Percentiles rank a stretch among this genome's conserved stretches.
These are phyloP conservation scores for Scaptomyza reducta DNA, from an alignment of 2,888 invertebrate genomes.

Conservation along the genomic window DNA sequence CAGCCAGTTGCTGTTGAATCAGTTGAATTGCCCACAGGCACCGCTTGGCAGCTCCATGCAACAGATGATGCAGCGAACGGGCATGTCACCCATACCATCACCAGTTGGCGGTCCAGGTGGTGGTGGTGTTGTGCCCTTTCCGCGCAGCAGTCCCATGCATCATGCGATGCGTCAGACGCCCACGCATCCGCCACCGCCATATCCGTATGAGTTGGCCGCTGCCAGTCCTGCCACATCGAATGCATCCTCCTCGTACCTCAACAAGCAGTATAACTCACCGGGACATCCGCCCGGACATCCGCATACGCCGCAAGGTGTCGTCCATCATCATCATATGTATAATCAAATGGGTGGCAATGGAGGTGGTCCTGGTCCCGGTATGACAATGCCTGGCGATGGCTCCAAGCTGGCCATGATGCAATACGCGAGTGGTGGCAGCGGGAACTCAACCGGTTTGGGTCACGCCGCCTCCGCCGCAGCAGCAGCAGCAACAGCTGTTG, in stretches of 20 bases:
- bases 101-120: conserved; percentile 84
- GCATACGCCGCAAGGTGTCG: conserved; percentile 76
- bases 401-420: conserved; percentile 60
- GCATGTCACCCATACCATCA: conserved; percentile 85
- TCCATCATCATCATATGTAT: conserved; percentile 42
- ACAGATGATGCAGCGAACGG: conserved; percentile 83
- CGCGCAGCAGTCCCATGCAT: conserved; percentile 83
- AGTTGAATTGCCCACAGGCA: conserved; percentile 83
- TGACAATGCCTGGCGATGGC: conserved; percentile 17
- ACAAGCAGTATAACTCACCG: conserved; percentile 88
- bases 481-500: conserved; percentile 13
- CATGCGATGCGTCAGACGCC: conserved; percentile 77
- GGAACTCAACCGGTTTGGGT: conserved; percentile 31
- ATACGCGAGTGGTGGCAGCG: conserved; percentile 30
- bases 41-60: conserved; percentile 81
- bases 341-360: conserved; percentile 19
- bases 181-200: conserved; percentile 87
- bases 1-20: conserved; percentile 81
- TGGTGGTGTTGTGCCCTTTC: conserved; percentile 83
- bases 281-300: conserved; percentile 85
- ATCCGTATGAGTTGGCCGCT: conserved; percentile 89
- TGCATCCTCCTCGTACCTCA: conserved; percentile 88
- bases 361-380: conserved; percentile 9
- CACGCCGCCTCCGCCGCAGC: background rate
- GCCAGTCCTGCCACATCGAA: conserved; percentile 87